A percentile compares a stretch with the other conserved stretches of the same genome.
Conservation (phyloP, 2,113 vertebrate genomes). For the Rhinolophus sinicus region DNA sequence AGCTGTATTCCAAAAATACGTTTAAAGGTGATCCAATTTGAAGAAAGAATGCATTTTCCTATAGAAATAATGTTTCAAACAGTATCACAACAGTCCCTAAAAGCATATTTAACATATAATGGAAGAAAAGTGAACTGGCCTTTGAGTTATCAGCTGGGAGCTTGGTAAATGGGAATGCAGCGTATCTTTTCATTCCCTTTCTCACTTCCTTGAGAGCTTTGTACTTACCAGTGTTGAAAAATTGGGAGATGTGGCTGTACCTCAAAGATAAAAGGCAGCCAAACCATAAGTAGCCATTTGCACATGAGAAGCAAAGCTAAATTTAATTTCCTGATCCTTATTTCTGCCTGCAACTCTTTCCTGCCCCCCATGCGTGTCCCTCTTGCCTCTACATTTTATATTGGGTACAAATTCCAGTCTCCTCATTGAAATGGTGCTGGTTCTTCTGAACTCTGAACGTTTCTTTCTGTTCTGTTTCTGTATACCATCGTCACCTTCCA, state of each 20-base stretch:
- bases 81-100: background rate
- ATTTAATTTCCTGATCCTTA: background rate
- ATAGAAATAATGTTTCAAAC: background rate
- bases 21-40: slow-evolving; percentile 10
- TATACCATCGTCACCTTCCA: background rate
- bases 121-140: background rate
- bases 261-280: slow-evolving; percentile 22
- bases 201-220: slow-evolving; percentile 1
- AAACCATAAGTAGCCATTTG: background rate
- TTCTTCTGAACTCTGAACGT: slow-evolving; percentile 12
- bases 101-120: background rate
- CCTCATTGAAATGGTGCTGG: background rate
- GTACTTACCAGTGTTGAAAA: background rate
- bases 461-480: background rate
- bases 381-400: background rate
- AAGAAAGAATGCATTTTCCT: slow-evolving; percentile 21
- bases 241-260: background rate
- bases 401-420: background rate
- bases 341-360: background rate
- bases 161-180: background rate
- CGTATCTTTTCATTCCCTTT: background rate
- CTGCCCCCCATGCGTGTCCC: background rate
- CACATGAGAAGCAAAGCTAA: background rate
- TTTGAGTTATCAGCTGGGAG: background rate
- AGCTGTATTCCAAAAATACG: background rate